Base-by-base conservation (phyloP, 2,888 invertebrate species). In the Pachycephus smyrnensis region DNA sequence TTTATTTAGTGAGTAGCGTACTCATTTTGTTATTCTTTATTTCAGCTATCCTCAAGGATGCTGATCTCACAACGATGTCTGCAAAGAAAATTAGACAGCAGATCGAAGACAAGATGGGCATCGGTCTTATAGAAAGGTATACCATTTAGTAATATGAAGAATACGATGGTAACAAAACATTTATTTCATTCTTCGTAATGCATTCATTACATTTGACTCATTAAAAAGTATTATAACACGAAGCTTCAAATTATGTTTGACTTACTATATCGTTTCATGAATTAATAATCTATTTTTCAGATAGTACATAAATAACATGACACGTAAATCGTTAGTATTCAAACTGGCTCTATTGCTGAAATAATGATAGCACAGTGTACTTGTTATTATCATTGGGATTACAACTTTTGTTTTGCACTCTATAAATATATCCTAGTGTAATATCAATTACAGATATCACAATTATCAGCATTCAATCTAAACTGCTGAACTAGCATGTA, bases 71-170 rank as follows among this genome's bases (percentile, higher is more conserved):
- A 12, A 94, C 95, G 77, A 96, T 96, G 83, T 97, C 98, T 4
- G 96, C 97, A 11, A 98, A 98, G 90, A 97, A 97, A 91, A 97
- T 98, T 30, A 94, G 98, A 73, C 95, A 95, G 90, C 95, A 96
- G 88, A 92, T 98, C 83, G 97, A 98, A 91, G 95, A 96, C 84
- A 95, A 96, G 86, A 93, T 98, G 12, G 95, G 95, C 68, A 93
- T 94, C 75, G 96, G 97, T 86, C 93, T 98, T 73, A 92, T 95
- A 11, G 94, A 93, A 84, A 93, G 94, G 94, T 94, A 92, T 80
- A 82, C 23, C 55, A 23, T 23, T 71, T 71, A 31, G 11, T 32
- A 9, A 71, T 71, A 11, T 71, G 32, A 1, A 11, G 9, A 32
- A 31, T 71, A 3, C 30, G 11, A n/a, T 30, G 23, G 1, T 0